Percentiles rank a stretch among this genome's conserved stretches.
phyloP scores from a whole-genome alignment of 2,797 vertebrate genomes.

The Gymnopithys bicolor region DNA sequence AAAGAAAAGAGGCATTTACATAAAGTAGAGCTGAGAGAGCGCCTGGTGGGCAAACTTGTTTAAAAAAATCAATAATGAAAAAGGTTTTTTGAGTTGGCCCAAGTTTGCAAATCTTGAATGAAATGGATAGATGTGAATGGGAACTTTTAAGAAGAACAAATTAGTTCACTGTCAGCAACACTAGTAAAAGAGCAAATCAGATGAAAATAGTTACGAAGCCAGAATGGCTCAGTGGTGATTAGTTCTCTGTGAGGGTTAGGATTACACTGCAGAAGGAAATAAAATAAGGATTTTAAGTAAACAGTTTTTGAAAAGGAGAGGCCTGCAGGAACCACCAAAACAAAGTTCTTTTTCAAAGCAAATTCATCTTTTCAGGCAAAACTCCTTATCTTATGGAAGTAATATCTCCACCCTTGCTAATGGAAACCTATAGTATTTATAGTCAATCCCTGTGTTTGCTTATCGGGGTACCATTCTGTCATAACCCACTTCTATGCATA shows the following conservation, averaged over 20 bases:
- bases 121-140: background rate
- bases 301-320: background rate
- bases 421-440: background rate
- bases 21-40: background rate
- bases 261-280: background rate
- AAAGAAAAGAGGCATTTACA: background rate
- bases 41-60: background rate
- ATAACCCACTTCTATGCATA: background rate
- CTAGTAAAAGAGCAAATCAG: conserved; percentile 1
- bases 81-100: background rate
- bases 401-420: background rate
- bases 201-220: background rate
- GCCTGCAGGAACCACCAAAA: background rate
- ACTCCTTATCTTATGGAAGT: background rate
- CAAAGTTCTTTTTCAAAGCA: conserved; percentile 12
- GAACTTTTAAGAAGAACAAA: conserved; percentile 34
- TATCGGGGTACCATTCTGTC: background rate
- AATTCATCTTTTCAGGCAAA: background rate
- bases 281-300: background rate
- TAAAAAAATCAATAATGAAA: background rate
- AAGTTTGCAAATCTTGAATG: background rate
- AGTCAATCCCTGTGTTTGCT: background rate
- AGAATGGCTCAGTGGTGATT: background rate
- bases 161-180: conserved; percentile 1
- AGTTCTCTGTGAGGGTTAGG: background rate